These are phyloP conservation scores for Drosophila funebris DNA, from an alignment of 1,140 invertebrate genomes.

Conservation along the genomic window DNA sequence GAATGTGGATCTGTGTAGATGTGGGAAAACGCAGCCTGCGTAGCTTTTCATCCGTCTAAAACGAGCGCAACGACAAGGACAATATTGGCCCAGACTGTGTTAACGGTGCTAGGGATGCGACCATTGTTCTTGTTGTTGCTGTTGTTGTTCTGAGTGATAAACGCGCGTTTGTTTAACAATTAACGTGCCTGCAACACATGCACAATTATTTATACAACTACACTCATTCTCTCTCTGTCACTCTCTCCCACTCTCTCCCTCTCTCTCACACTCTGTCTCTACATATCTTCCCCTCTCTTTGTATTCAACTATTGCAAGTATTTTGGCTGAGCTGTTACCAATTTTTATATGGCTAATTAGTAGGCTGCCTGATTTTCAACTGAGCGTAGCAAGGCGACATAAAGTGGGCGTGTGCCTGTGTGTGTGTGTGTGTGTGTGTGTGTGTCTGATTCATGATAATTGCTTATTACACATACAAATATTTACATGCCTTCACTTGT, in stretches of 20 bases:
- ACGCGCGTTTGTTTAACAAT: slow-evolving; percentile 77
- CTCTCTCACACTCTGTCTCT: background rate
- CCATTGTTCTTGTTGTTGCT: slow-evolving; percentile 19
- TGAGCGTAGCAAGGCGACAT: background rate
- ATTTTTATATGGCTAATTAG: slow-evolving; percentile 70
- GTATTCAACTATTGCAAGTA: slow-evolving; percentile 19
- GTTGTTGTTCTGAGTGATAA: slow-evolving; percentile 62
- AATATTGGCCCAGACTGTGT: slow-evolving; percentile 54
- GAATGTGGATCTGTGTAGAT: slow-evolving; percentile 36
- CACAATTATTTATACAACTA: slow-evolving; percentile 49
- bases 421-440: slow-evolving; percentile 2
- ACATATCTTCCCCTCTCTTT: background rate
- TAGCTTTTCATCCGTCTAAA: slow-evolving; percentile 67
- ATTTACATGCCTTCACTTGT: slow-evolving; percentile 27
- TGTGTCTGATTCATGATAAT: slow-evolving; percentile 59
- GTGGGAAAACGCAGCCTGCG: slow-evolving; percentile 23
- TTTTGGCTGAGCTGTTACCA: slow-evolving; percentile 19
- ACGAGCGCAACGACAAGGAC: slow-evolving; percentile 54
- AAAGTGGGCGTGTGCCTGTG: background rate
- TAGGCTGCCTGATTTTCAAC: slow-evolving; percentile 39
- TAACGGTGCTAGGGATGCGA: slow-evolving; percentile 24
- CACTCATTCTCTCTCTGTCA: slow-evolving; percentile 3
- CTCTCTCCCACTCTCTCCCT: background rate
- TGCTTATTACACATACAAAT: slow-evolving; percentile 59
- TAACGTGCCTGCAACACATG: slow-evolving; percentile 66